phyloP scores from a whole-genome alignment of 2,113 vertebrate genomes.

The Grammomys surdaster region DNA sequence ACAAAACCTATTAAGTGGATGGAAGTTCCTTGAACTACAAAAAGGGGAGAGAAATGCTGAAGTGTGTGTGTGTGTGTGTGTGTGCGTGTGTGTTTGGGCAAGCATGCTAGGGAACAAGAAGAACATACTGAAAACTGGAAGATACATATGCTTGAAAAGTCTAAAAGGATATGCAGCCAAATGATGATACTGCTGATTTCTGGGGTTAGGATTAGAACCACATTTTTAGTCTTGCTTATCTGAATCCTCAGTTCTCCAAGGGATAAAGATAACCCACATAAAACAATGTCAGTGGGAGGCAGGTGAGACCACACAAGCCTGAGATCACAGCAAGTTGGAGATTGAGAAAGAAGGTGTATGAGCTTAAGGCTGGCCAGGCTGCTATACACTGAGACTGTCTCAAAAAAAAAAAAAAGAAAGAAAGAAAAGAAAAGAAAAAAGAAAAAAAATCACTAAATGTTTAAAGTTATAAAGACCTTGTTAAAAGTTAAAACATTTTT shows the following conservation, averaged over 20 bases:
- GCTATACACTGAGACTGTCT: not conserved
- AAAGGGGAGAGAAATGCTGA: not conserved
- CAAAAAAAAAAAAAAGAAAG: not conserved
- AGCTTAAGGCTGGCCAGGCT: not conserved
- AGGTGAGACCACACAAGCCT: not conserved
- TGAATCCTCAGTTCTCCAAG: slow-evolving; percentile 14
- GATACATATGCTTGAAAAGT: not conserved
- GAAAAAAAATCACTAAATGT: not conserved
- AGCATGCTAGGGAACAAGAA: not conserved
- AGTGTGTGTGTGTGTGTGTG: not conserved
- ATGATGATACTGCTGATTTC: slow-evolving; percentile 11
- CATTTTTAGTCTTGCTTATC: not conserved
- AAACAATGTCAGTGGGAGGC: slow-evolving; percentile 37
- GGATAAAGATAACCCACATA: not conserved
- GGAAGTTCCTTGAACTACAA: not conserved
- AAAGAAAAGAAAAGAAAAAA: too few relatives aligned
- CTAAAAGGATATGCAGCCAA: not conserved
- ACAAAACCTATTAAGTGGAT: not conserved
- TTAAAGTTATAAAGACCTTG: slow-evolving; percentile 21
- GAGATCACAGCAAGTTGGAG: not conserved
- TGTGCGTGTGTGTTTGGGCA: too few relatives aligned
- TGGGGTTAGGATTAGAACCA: not conserved
- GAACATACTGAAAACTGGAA: not conserved
- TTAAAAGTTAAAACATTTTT: slow-evolving; percentile 29
- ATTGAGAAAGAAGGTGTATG: not conserved